Evolutionary conservation across 2,113 vertebrate genomes (phyloP).

Genomic region (Zingel zingel): DNA sequence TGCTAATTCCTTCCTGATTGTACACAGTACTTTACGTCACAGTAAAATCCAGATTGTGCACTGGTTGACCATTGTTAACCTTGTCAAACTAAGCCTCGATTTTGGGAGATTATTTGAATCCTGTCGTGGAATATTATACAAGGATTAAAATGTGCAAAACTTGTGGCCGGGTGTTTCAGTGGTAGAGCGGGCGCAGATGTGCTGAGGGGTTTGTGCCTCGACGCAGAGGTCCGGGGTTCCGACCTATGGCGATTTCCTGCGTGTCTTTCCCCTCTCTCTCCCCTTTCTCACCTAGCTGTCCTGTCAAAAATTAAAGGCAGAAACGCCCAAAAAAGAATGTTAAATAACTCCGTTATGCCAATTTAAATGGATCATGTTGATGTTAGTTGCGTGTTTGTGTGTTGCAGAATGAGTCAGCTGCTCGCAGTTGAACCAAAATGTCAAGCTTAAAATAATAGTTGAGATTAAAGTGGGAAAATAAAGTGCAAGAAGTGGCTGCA

Average conservation of each 20-base stretch:
- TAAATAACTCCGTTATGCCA: neutral
- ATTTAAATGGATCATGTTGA: neutral
- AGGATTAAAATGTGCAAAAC: constrained; percentile 25
- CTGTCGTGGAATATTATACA: constrained; percentile 6
- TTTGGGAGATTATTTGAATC: constrained; percentile 40
- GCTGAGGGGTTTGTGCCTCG: too few relatives aligned
- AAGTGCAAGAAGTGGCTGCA: neutral
- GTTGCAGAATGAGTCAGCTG: neutral
- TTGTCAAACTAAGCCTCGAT: constrained; percentile 20
- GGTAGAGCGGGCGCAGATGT: too few relatives aligned
- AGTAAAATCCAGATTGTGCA: neutral
- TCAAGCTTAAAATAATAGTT: neutral
- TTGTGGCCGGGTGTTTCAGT: neutral
- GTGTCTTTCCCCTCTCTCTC: too few relatives aligned
- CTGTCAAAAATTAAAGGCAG: too few relatives aligned
- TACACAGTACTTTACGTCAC: neutral
- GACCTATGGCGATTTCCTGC: too few relatives aligned
- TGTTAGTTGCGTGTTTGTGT: neutral
- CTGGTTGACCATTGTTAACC: constrained; percentile 12
- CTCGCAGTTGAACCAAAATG: neutral
- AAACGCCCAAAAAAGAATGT: too few relatives aligned
- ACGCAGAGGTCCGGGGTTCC: too few relatives aligned
- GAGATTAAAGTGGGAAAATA: neutral
- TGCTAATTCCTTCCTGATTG: neutral
- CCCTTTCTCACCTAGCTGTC: too few relatives aligned